Evolutionary conservation across 2,113 vertebrate species (phyloP).

Genomic region (Trematocara variabile): DNA sequence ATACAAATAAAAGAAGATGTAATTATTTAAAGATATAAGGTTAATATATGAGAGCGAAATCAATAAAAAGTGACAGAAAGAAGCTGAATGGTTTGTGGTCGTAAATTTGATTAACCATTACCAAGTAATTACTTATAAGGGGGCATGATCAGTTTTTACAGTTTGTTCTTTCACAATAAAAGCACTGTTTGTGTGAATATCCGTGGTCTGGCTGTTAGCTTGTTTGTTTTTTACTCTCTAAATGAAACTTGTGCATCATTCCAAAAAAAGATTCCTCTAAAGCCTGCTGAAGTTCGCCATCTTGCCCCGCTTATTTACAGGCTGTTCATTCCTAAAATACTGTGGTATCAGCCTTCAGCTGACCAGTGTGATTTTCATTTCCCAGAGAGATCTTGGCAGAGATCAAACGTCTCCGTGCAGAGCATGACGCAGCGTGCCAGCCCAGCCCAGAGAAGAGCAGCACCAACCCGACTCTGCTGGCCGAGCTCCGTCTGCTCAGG

Average conservation of each 20-base stretch:
- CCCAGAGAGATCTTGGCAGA: constrained; percentile 91
- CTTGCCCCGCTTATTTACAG: background rate
- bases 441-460: constrained; percentile 86
- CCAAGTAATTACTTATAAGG: background rate
- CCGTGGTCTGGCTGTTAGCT: background rate
- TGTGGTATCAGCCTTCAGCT: background rate
- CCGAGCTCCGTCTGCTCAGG: constrained; percentile 90
- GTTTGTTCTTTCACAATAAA: background rate
- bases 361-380: constrained; percentile 33
- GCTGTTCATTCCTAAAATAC: background rate
- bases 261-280: background rate
- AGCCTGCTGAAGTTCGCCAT: background rate
- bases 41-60: background rate
- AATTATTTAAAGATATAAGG: background rate
- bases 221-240: background rate
- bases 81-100: background rate
- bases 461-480: constrained; percentile 89
- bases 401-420: constrained; percentile 86
- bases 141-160: background rate
- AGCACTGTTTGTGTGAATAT: background rate
- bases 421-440: constrained; percentile 90
- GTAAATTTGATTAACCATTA: background rate
- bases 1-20: background rate
- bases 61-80: background rate
- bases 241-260: background rate